Percentiles rank a stretch among this genome's conserved stretches.
phyloP scores from a whole-genome alignment of 2,888 invertebrate species.

The Epirrhoe alternata region DNA sequence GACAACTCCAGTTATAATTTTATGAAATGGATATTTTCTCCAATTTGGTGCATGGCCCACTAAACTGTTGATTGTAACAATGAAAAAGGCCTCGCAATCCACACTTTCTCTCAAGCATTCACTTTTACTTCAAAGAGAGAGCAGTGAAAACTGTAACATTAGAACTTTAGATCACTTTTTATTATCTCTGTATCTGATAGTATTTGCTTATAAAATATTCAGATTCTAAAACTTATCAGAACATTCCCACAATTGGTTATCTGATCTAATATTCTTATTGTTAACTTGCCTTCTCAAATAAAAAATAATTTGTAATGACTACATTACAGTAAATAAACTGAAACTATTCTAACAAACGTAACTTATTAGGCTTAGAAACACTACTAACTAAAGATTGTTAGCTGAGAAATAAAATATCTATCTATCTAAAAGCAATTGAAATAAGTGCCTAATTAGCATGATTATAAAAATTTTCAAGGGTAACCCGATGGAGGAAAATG shows the following conservation, averaged over 20 bases:
- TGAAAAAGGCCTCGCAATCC: slow-evolving; percentile 42
- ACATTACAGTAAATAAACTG: neutral
- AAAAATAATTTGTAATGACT: neutral
- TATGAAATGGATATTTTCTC: slow-evolving; percentile 9
- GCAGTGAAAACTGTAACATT: slow-evolving; percentile 7
- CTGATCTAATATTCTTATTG: neutral
- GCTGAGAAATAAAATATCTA: no score
- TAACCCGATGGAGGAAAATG: no score
- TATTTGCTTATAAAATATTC: neutral
- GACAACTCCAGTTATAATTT: slow-evolving; percentile 26
- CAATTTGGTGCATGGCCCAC: slow-evolving; percentile 51
- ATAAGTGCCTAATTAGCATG: no score
- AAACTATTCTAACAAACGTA: neutral
- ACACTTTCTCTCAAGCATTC: slow-evolving; percentile 53
- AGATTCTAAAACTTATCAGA: neutral
- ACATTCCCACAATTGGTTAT: neutral
- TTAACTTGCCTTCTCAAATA: neutral
- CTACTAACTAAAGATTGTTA: no score
- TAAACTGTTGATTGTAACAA: slow-evolving; percentile 47
- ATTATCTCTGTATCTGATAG: neutral
- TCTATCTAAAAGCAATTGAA: neutral
- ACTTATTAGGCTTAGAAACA: no score
- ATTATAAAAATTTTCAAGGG: no score
- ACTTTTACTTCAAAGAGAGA: slow-evolving; percentile 37
- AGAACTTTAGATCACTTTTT: neutral